Conservation (phyloP, 23 tunicate species). For the Diplosoma virens region DNA sequence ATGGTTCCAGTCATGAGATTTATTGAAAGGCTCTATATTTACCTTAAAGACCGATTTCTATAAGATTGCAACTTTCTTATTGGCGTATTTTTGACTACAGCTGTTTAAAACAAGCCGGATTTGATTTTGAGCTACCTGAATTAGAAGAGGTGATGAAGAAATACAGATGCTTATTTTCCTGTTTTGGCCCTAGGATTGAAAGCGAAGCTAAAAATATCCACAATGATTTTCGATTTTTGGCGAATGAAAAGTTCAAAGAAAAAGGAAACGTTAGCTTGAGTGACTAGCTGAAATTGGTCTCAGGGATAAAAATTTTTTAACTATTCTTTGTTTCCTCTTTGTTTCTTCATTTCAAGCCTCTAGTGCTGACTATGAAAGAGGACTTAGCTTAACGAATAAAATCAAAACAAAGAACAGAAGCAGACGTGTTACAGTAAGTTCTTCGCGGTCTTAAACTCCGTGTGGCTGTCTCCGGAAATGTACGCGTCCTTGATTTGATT, state of each 20-base stretch:
- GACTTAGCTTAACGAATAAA: neutral
- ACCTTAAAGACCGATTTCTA: neutral
- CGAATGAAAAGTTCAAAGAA: neutral
- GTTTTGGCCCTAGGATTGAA: neutral
- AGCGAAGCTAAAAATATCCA: neutral
- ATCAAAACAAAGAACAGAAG: neutral
- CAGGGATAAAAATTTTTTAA: neutral
- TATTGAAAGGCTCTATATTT: neutral
- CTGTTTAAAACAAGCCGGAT: too few relatives aligned
- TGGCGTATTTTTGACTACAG: too few relatives aligned
- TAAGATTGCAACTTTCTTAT: neutral
- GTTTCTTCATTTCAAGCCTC: neutral
- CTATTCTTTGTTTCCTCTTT: neutral
- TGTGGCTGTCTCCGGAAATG: too few relatives aligned
- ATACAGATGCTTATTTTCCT: neutral
- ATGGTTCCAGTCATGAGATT: too few relatives aligned
- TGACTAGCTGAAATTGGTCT: neutral
- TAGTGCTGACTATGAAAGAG: neutral
- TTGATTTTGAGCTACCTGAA: too few relatives aligned
- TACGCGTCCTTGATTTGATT: too few relatives aligned
- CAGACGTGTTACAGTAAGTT: neutral
- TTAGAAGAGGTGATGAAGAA: neutral
- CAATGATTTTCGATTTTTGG: neutral
- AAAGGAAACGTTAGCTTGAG: neutral
- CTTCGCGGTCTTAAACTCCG: neutral